Evolutionary conservation across 2,888 invertebrate species (phyloP), one percentile per base, ranked within the genome.

Genomic region (Stegana nigrithorax): DNA sequence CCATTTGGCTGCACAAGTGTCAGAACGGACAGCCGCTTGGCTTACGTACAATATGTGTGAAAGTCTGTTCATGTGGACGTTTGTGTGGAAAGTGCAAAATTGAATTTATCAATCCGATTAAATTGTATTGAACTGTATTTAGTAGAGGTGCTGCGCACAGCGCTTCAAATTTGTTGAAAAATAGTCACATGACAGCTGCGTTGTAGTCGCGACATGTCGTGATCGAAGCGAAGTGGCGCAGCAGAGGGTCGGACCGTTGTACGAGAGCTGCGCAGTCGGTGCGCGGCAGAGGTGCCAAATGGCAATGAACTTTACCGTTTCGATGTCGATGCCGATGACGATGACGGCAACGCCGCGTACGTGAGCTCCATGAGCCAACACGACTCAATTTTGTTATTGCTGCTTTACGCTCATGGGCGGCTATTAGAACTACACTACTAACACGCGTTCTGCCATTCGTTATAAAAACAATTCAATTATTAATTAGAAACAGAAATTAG

Each of bases 221-320:
- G 42, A 25, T 23, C 26, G 26, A 57, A n/a, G 42, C 26, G 17
- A 6, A n/a, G 44, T 26, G 44, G 32, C 2, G n/a, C 12, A 19
- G 17, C 19, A 26, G 14, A 32, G 14, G 14, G n/a, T n/a, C n/a
- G n/a, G n/a, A n/a, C n/a, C n/a, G n/a, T n/a, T n/a, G n/a, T n/a
- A n/a, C n/a, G n/a, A n/a, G n/a, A n/a, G n/a, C n/a, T n/a, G n/a
- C n/a, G 19, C 10, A 55, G 53, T 10, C 25, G 4, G 7, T 1
- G 3, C n/a, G 51, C 6, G 26, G 14, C 26, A 21, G 66, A 67
- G 70, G 67, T 72, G 67, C 69, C 66, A 67, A 70, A 73, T 75
- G 82, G 81, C 81, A 82, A 82, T 80, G 80, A 82, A 82, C 80
- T 82, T 73, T 81, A 72, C 73, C 73, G 74, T 71, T 69, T 69